These are phyloP conservation scores for Sylvia atricapilla DNA, from an alignment of 2,113 vertebrate genomes.

Conservation along the genomic window DNA sequence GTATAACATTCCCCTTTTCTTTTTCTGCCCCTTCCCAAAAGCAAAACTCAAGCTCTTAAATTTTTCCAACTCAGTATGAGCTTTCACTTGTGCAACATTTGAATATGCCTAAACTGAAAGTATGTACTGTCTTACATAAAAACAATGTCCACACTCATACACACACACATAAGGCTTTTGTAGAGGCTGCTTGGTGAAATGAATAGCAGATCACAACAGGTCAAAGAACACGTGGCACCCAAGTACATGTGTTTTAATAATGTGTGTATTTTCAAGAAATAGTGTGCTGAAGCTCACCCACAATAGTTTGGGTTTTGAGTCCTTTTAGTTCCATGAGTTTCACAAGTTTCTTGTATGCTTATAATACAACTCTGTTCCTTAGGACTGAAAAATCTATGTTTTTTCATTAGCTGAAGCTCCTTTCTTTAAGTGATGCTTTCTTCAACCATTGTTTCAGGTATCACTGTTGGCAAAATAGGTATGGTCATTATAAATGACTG, in stretches of 20 bases:
- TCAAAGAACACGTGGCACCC: background rate
- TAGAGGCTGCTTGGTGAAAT: background rate
- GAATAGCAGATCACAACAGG: background rate
- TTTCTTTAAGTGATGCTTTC: background rate
- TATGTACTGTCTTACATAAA: background rate
- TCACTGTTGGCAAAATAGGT: background rate
- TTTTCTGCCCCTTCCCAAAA: background rate
- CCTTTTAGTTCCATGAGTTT: background rate
- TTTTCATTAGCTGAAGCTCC: background rate
- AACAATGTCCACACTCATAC: accelerated
- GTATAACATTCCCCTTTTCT: background rate
- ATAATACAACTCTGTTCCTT: background rate
- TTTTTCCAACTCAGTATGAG: background rate
- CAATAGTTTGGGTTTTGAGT: background rate
- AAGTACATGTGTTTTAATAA: background rate
- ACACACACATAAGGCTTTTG: background rate
- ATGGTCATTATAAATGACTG: background rate
- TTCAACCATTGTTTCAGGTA: background rate
- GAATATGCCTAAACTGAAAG: background rate
- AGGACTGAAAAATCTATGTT: background rate
- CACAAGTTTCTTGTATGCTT: background rate
- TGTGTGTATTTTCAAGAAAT: background rate
- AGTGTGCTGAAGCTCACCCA: background rate
- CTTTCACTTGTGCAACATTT: background rate
- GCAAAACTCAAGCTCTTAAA: background rate